Conservation (phyloP, 2,797 vertebrate species). For the Gallirallus australis region DNA sequence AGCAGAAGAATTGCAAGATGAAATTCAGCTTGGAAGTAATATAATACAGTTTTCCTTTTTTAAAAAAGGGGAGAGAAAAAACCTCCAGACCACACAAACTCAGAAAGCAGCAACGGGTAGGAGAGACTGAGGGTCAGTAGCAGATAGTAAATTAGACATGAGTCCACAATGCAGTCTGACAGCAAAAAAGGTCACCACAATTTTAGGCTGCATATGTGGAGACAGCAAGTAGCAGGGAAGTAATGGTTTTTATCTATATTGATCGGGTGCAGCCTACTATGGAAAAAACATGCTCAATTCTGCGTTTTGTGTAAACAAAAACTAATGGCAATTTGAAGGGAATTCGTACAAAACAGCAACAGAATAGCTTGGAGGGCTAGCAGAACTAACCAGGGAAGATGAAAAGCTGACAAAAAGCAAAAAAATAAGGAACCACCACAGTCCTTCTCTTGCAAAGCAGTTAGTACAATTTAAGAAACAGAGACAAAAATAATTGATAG, state of each 20-base stretch:
- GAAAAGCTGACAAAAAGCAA: constrained; percentile 14
- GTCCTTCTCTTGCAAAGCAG: background rate
- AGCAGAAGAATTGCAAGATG: background rate
- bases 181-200: constrained; percentile 70
- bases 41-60: background rate
- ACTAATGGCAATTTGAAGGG: constrained; percentile 35
- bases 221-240: constrained; percentile 48
- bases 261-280: constrained; percentile 23
- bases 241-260: constrained; percentile 56
- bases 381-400: constrained; percentile 40
- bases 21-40: background rate
- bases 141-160: constrained; percentile 49
- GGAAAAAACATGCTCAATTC: constrained; percentile 29
- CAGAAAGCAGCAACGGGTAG: constrained; percentile 32
- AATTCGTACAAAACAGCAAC: constrained; percentile 33
- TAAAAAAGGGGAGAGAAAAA: background rate
- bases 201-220: constrained; percentile 58
- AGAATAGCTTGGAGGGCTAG: constrained; percentile 50
- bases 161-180: constrained; percentile 65
- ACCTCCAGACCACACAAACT: background rate
- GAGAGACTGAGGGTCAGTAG: constrained; percentile 49
- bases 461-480: background rate
- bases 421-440: background rate
- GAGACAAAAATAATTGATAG: background rate
- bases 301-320: constrained; percentile 47